Evolutionary conservation across 1,140 invertebrate genomes (phyloP).

Genomic region (Drosophila persimilis): DNA sequence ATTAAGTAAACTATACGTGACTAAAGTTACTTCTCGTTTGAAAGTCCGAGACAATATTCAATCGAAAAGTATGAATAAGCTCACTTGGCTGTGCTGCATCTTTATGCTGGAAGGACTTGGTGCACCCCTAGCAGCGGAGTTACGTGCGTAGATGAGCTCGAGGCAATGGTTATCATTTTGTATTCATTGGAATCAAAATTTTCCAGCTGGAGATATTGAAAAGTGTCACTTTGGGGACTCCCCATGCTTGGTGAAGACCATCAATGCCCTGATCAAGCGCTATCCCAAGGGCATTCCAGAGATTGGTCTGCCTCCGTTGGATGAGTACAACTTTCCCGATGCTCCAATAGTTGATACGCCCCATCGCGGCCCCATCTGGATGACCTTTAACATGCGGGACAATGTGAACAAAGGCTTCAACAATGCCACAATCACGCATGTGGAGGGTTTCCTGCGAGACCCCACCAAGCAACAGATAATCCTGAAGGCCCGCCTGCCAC

Average conservation of each 20-base stretch:
- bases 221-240: constrained; percentile 56
- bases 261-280: constrained; percentile 42
- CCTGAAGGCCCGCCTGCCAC: constrained; percentile 23
- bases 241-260: constrained; percentile 38
- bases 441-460: constrained; percentile 48
- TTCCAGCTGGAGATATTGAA: constrained; percentile 46
- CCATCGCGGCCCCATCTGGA: constrained; percentile 37
- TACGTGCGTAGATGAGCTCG: constrained; percentile 21
- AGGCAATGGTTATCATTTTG: background rate
- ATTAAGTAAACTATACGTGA: constrained; percentile 12
- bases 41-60: constrained; percentile 2
- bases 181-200: background rate
- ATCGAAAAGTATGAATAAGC: constrained; percentile 9
- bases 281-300: constrained; percentile 61
- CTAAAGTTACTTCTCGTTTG: constrained; percentile 6
- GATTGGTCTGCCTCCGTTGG: constrained; percentile 50
- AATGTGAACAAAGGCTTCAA: constrained; percentile 31
- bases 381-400: constrained; percentile 36
- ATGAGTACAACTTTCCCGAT: constrained; percentile 7
- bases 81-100: constrained; percentile 1
- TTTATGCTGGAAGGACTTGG: background rate
- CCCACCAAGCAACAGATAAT: constrained; percentile 26
- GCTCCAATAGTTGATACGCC: constrained; percentile 12
- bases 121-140: background rate
- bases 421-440: constrained; percentile 49